Percentiles rank a stretch among this genome's conserved stretches.
phyloP scores from a whole-genome alignment of 1,140 invertebrate species.

The Musca vetustissima region DNA sequence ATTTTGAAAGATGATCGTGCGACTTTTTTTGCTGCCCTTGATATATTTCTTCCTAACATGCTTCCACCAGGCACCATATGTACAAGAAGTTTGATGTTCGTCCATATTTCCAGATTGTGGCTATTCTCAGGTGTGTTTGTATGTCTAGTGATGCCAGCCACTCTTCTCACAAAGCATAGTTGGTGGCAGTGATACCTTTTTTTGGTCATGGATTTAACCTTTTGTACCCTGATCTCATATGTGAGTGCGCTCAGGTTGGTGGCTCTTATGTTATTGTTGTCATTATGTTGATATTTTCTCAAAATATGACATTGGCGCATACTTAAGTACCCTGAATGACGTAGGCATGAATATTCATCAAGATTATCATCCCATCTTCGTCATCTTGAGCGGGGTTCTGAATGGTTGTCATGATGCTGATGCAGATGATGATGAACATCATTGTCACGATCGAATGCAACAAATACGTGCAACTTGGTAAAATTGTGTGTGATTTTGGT shows the following conservation, averaged over 20 bases:
- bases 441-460: background rate
- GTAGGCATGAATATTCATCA: conserved; percentile 23
- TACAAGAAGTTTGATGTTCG: background rate
- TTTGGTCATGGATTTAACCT: background rate
- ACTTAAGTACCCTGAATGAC: conserved; percentile 20
- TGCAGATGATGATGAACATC: background rate
- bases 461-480: background rate
- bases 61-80: background rate
- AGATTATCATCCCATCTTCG: background rate
- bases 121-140: background rate
- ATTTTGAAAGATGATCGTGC: conserved; percentile 19
- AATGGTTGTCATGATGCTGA: background rate
- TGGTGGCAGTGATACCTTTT: background rate
- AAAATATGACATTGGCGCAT: conserved; percentile 23
- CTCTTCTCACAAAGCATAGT: background rate
- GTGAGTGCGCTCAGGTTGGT: background rate
- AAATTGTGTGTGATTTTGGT: background rate
- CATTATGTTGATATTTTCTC: conserved; percentile 9
- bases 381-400: background rate
- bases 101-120: too few relatives aligned
- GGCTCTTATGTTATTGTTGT: background rate
- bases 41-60: background rate
- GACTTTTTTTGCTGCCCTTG: background rate
- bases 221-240: background rate
- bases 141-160: background rate